Evolutionary conservation across 2,888 invertebrate species (phyloP).

Genomic region (Phasia obesa): DNA sequence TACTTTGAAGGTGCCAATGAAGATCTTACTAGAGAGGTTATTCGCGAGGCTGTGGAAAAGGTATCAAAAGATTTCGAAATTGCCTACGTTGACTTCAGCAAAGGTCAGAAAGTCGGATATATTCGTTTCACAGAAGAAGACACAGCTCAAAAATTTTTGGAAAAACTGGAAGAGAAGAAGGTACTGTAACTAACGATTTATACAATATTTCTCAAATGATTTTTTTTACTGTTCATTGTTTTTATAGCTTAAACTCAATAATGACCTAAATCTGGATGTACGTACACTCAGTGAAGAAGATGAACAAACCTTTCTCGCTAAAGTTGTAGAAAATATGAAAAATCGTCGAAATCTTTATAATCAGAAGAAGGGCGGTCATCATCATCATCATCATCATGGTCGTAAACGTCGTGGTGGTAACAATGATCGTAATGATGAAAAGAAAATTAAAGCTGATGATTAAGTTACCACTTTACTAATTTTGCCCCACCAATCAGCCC

Average conservation of each 20-base stretch:
- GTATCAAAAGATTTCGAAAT: conserved; percentile 82
- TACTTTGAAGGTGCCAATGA: conserved; percentile 86
- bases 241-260: conserved; percentile 79
- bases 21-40: conserved; percentile 87
- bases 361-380: conserved; percentile 76
- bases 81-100: conserved; percentile 89
- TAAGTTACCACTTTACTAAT: conserved; percentile 27
- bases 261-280: conserved; percentile 84
- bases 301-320: conserved; percentile 86
- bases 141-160: conserved; percentile 86
- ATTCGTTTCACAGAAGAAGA: conserved; percentile 88
- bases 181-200: conserved; percentile 77
- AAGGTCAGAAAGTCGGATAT: conserved; percentile 89
- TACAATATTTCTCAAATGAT: too few relatives aligned
- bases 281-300: conserved; percentile 88
- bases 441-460: conserved; percentile 66
- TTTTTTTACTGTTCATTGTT: background rate
- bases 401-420: conserved; percentile 80
- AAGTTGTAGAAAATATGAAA: conserved; percentile 85
- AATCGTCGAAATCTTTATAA: conserved; percentile 84
- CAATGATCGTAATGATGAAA: conserved; percentile 76
- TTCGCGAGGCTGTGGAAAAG: conserved; percentile 86
- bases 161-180: conserved; percentile 86
- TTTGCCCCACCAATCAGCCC: conserved; percentile 34
- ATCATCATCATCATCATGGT: conserved; percentile 74